Evolutionary conservation across 2,888 invertebrate genomes (phyloP).

Genomic region (Philereme vetulata): DNA sequence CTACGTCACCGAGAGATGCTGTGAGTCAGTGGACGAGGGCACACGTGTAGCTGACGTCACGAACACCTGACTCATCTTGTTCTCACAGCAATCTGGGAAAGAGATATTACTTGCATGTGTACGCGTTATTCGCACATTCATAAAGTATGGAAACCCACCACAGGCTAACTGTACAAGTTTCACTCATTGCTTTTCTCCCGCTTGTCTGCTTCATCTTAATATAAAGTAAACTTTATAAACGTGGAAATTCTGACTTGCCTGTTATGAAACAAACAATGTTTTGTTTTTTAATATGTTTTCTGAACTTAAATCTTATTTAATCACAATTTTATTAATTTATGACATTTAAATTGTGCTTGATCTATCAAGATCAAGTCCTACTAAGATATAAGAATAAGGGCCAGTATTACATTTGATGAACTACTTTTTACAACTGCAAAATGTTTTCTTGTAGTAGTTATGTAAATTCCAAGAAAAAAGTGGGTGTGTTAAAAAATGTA

Average conservation of each 20-base stretch:
- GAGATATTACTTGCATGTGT: constrained; percentile 35
- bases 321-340: no score
- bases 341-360: no score
- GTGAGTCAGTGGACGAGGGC: constrained; percentile 63
- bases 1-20: constrained; percentile 65
- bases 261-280: no score
- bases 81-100: constrained; percentile 50
- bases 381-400: no score
- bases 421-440: background rate
- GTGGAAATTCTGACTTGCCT: no score
- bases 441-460: background rate
- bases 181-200: background rate
- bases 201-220: no score
- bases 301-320: no score
- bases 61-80: constrained; percentile 68
- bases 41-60: constrained; percentile 74
- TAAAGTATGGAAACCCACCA: constrained; percentile 9
- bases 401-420: no score
- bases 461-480: background rate
- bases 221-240: no score
- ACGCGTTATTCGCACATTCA: constrained; percentile 16
- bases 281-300: no score
- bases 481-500: no score
- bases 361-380: no score
- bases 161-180: constrained; percentile 5